Percentiles rank a stretch among this genome's conserved stretches.
Evolutionary conservation across 1,140 invertebrate species (phyloP).

Genomic region (Yoshiicerus persimilis): DNA sequence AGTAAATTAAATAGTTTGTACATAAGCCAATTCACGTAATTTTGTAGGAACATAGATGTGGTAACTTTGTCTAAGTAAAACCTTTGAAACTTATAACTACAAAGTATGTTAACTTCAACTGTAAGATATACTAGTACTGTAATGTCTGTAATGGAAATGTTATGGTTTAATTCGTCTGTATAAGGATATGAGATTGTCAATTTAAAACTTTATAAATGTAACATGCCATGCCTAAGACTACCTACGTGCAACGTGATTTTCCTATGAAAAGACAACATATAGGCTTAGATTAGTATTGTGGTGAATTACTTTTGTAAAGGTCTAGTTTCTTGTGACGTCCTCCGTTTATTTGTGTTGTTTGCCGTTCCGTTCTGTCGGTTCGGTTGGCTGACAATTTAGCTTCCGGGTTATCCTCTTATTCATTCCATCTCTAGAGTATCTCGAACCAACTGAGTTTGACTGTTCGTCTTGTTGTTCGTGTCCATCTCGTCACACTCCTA

Average conservation of each 20-base stretch:
- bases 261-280: neutral
- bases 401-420: slow-evolving; percentile 7
- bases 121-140: neutral
- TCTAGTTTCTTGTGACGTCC: neutral
- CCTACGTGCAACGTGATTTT: neutral
- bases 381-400: neutral
- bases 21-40: no score
- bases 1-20: no score
- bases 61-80: no score
- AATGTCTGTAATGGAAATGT: neutral
- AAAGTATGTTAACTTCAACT: neutral
- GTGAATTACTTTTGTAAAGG: neutral
- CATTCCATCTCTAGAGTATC: neutral
- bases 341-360: slow-evolving; percentile 23
- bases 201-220: neutral
- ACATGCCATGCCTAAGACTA: neutral
- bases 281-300: neutral
- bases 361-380: slow-evolving; percentile 7
- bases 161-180: neutral
- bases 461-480: neutral
- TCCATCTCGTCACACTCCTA: slow-evolving; percentile 7
- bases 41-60: no score
- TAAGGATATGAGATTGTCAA: neutral
- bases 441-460: neutral
- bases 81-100: no score